Percentiles rank a stretch among this genome's conserved stretches.
These are phyloP conservation scores for Heteropelma amictum DNA, from an alignment of 2,888 invertebrate species.

Conservation along the genomic window DNA sequence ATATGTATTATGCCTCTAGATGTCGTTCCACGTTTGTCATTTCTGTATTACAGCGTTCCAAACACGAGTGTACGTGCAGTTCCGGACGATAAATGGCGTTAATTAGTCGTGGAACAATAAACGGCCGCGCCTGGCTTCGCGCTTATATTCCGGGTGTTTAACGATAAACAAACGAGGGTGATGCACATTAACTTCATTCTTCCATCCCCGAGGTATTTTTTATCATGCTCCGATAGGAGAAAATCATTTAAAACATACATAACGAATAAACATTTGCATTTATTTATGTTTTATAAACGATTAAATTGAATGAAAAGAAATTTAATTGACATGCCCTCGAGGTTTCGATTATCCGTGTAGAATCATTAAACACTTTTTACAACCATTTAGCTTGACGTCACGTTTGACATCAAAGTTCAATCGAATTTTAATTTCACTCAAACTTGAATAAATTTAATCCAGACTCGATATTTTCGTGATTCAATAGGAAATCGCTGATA, in stretches of 20 bases:
- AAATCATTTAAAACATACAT: background rate
- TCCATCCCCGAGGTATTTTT: background rate
- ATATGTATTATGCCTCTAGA: background rate
- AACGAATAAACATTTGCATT: background rate
- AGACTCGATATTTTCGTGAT: too few relatives aligned
- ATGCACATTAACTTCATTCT: conserved; percentile 1
- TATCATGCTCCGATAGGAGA: background rate
- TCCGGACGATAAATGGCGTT: conserved; percentile 4
- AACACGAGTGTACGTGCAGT: background rate
- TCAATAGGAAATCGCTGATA: too few relatives aligned
- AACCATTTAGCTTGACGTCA: too few relatives aligned
- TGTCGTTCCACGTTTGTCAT: conserved; percentile 22
- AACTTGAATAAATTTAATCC: background rate
- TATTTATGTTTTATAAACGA: background rate
- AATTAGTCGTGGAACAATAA: conserved; percentile 54
- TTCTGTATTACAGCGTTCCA: background rate
- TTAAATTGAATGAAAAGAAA: too few relatives aligned
- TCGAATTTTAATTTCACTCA: background rate
- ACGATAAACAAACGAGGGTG: conserved; percentile 14
- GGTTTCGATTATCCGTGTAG: background rate
- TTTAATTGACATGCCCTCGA: background rate
- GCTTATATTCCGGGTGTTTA: conserved; percentile 10
- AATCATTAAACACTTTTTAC: too few relatives aligned
- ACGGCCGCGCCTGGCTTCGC: conserved; percentile 33
- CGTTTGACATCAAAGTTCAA: too few relatives aligned